A percentile compares a stretch with the other conserved stretches of the same genome.
These are phyloP conservation scores for Rhinogobius similis DNA, from an alignment of 2,113 vertebrate species.

Conservation along the genomic window DNA sequence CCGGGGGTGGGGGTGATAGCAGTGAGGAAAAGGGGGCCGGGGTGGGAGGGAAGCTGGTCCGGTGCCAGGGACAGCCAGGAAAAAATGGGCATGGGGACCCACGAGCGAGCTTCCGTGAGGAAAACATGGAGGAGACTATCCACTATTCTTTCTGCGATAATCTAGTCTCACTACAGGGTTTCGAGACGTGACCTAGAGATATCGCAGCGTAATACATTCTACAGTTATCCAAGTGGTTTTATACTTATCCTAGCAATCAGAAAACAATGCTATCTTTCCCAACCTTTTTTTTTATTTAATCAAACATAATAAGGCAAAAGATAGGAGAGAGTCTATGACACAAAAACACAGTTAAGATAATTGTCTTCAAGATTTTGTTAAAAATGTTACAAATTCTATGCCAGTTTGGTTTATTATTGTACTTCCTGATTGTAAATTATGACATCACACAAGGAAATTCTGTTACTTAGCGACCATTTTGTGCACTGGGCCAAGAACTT, in stretches of 20 bases:
- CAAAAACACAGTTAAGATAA: no score
- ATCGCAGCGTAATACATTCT: not conserved
- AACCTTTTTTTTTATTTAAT: no score
- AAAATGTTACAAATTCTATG: no score
- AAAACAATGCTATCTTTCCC: not conserved
- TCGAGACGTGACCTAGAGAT: not conserved
- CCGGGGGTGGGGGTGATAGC: constrained; percentile 48
- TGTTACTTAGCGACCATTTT: no score
- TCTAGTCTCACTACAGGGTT: not conserved
- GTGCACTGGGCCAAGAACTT: no score
- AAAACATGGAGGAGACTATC: not conserved
- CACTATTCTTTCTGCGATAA: not conserved
- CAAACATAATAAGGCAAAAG: no score
- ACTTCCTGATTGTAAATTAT: no score
- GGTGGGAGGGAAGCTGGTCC: constrained; percentile 43
- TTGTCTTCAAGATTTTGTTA: no score
- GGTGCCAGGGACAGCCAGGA: constrained; percentile 67
- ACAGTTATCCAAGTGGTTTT: not conserved
- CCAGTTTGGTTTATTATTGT: no score
- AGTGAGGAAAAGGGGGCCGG: constrained; percentile 32
- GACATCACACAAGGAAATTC: no score
- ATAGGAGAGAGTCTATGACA: no score
- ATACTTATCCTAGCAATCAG: not conserved
- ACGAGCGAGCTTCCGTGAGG: constrained; percentile 23
- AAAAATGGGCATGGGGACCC: constrained; percentile 46